Evolutionary conservation across 2,888 invertebrate genomes (phyloP).

Genomic region (Nowickia ferox): DNA sequence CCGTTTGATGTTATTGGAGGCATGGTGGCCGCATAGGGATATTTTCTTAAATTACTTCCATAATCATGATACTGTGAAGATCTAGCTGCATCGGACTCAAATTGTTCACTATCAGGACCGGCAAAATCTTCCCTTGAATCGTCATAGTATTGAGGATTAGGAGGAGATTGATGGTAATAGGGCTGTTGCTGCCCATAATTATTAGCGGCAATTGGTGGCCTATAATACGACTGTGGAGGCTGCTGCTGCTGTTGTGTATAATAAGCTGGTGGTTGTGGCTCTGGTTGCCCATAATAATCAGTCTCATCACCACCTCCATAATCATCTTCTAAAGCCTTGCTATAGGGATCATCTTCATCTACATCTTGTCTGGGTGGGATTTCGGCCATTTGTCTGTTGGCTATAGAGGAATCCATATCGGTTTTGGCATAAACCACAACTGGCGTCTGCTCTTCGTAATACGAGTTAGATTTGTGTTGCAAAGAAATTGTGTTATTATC

Average conservation of each 20-base stretch:
- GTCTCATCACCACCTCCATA: slow-evolving; percentile 36
- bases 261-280: background rate
- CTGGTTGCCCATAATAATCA: slow-evolving; percentile 27
- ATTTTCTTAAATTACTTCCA: slow-evolving; percentile 61
- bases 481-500: background rate
- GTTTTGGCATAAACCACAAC: slow-evolving; percentile 72
- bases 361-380: slow-evolving; percentile 55
- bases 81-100: slow-evolving; percentile 42
- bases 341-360: slow-evolving; percentile 57
- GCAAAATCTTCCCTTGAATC: slow-evolving; percentile 51
- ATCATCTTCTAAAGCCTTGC: slow-evolving; percentile 41
- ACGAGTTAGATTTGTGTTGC: slow-evolving; percentile 22
- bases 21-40: slow-evolving; percentile 64
- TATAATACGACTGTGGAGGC: background rate
- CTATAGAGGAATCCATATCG: slow-evolving; percentile 29
- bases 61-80: slow-evolving; percentile 48
- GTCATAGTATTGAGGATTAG: slow-evolving; percentile 54
- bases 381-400: slow-evolving; percentile 51
- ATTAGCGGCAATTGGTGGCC: background rate
- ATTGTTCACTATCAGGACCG: background rate
- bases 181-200: slow-evolving; percentile 1
- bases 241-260: slow-evolving; percentile 18
- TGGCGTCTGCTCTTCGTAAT: slow-evolving; percentile 73
- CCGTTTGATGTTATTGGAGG: background rate
- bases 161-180: slow-evolving; percentile 1